Percentiles rank a stretch among this genome's conserved stretches.
Evolutionary conservation across 2,113 vertebrate genomes (phyloP).

Genomic region (Aldabrachelys gigantea): DNA sequence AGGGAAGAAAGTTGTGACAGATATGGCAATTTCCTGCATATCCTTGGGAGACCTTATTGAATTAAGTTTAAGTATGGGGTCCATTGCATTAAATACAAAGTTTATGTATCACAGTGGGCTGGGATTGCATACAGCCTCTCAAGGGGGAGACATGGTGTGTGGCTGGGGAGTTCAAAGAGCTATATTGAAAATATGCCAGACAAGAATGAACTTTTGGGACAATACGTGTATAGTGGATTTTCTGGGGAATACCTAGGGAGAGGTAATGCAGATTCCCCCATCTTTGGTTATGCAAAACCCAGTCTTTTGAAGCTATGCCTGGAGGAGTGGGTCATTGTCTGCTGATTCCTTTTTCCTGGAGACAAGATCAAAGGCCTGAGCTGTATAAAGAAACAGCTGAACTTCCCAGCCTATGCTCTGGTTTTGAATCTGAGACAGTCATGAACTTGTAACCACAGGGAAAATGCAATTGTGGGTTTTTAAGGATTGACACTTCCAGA

Average conservation of each 20-base stretch:
- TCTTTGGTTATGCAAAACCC: neutral
- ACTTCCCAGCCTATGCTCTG: neutral
- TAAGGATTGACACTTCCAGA: neutral
- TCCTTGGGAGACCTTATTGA: neutral
- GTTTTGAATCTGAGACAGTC: neutral
- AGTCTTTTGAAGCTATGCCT: neutral
- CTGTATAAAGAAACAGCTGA: neutral
- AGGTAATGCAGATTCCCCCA: neutral
- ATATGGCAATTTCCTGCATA: slow-evolving; percentile 2
- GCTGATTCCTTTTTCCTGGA: neutral
- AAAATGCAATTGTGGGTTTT: neutral
- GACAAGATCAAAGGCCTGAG: neutral
- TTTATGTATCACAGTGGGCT: neutral
- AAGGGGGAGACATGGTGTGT: neutral
- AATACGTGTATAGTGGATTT: neutral
- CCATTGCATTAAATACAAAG: neutral
- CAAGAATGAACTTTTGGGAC: neutral
- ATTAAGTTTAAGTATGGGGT: neutral
- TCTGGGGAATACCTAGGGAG: neutral
- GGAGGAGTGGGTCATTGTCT: neutral
- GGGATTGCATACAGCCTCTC: neutral
- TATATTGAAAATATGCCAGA: neutral
- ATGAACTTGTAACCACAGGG: neutral
- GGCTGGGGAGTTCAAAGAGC: neutral
- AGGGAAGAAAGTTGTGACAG: slow-evolving; percentile 15